A percentile compares a stretch with the other conserved stretches of the same genome.
These are phyloP conservation scores for Apamea anceps DNA, from an alignment of 2,888 invertebrate genomes.

Conservation along the genomic window DNA sequence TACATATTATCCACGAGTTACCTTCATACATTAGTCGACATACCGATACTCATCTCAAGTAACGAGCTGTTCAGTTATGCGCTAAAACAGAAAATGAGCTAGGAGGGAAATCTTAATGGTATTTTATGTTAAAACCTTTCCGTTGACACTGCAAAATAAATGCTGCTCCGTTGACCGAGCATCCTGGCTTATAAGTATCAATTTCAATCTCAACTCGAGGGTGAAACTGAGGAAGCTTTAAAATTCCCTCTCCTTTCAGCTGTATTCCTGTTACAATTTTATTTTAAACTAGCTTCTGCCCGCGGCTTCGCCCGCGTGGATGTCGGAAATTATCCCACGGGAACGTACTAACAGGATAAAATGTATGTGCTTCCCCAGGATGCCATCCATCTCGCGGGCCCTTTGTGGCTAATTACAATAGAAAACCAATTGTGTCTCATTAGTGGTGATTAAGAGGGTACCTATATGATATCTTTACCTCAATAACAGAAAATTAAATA, in stretches of 20 bases:
- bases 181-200: conserved; percentile 61
- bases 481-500: too few relatives aligned
- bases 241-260: conserved; percentile 19
- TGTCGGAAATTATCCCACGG: too few relatives aligned
- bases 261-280: conserved; percentile 20
- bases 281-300: too few relatives aligned
- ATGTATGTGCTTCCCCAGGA: too few relatives aligned
- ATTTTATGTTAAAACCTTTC: conserved; percentile 41
- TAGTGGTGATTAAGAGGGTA: too few relatives aligned
- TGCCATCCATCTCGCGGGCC: too few relatives aligned
- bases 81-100: conserved; percentile 20
- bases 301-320: too few relatives aligned
- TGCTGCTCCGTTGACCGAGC: conserved; percentile 47
- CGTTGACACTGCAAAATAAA: conserved; percentile 45
- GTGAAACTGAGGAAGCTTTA: conserved; percentile 37
- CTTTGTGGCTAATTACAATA: too few relatives aligned
- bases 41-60: neutral
- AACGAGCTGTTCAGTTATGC: conserved; percentile 1
- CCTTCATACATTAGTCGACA: neutral
- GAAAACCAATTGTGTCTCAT: too few relatives aligned
- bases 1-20: neutral
- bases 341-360: too few relatives aligned
- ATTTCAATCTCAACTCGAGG: conserved; percentile 48
- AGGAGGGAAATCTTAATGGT: conserved; percentile 33
- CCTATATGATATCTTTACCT: too few relatives aligned